These are phyloP conservation scores for Carollia perspicillata DNA, from an alignment of 2,113 vertebrate genomes.

Conservation along the genomic window DNA sequence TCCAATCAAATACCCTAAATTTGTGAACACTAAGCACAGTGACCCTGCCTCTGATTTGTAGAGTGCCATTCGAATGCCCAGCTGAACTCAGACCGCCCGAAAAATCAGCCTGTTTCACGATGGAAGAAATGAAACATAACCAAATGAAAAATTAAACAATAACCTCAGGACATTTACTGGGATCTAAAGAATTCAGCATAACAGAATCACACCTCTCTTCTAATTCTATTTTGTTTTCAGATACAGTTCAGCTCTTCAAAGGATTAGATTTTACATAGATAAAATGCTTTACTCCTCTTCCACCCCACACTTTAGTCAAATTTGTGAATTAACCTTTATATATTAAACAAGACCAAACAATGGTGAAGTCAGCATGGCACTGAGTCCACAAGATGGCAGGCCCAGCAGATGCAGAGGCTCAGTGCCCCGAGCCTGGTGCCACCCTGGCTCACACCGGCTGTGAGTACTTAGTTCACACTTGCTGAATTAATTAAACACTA, in stretches of 20 bases:
- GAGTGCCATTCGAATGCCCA: not conserved
- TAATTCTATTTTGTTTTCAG: not conserved
- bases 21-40: not conserved
- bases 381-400: fast-evolving
- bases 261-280: not conserved
- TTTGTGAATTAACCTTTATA: not conserved
- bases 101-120: not conserved
- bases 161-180: not conserved
- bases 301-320: not conserved
- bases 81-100: not conserved
- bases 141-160: too few species aligned
- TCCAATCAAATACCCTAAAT: not conserved
- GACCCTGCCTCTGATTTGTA: not conserved
- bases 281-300: not conserved
- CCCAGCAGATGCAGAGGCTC: too few species aligned
- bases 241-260: not conserved
- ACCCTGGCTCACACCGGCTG: not conserved
- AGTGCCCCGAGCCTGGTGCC: fast-evolving
- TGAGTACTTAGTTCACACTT: not conserved
- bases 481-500: fast-evolving
- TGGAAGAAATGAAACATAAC: not conserved
- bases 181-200: not conserved
- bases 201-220: not conserved
- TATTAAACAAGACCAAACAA: not conserved
- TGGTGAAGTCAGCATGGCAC: not conserved